phyloP scores from a whole-genome alignment of 2,888 invertebrate species.

The Drosophila heteroneura region DNA sequence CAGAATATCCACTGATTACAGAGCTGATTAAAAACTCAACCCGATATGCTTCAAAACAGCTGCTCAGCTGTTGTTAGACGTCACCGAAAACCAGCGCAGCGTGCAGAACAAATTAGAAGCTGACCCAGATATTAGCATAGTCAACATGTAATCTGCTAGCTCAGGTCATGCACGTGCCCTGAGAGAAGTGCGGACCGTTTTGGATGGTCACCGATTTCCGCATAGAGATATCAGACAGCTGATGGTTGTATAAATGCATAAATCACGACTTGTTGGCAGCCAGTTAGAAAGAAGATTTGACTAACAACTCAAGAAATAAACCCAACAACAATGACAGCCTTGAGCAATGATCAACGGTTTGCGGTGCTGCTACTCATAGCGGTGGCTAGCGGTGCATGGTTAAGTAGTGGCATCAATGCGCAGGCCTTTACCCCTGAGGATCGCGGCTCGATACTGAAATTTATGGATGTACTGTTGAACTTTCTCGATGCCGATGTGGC shows the following conservation, averaged over 20 bases:
- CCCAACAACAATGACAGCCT: constrained; percentile 33
- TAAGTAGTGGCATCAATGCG: constrained; percentile 27
- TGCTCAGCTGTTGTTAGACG: constrained; percentile 1
- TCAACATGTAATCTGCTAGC: constrained; percentile 39
- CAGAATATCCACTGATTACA: not conserved
- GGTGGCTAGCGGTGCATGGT: constrained; percentile 22
- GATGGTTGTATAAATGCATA: constrained; percentile 56
- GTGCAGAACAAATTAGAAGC: constrained; percentile 15
- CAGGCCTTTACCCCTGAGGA: constrained; percentile 61
- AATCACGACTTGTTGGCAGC: constrained; percentile 14
- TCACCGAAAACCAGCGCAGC: not conserved
- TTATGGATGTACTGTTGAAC: constrained; percentile 57
- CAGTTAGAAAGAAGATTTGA: constrained; percentile 58
- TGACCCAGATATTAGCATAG: constrained; percentile 39
- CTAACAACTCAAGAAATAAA: constrained; percentile 17
- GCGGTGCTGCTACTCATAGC: constrained; percentile 45
- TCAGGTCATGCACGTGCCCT: constrained; percentile 33
- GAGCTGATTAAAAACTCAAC: not conserved
- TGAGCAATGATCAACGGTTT: constrained; percentile 45
- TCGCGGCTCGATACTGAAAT: constrained; percentile 60
- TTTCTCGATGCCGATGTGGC: constrained; percentile 55
- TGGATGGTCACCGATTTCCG: constrained; percentile 55
- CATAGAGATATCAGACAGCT: constrained; percentile 45
- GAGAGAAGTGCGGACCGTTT: constrained; percentile 6
- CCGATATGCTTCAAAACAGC: too few relatives aligned